Evolutionary conservation across 2,113 vertebrate species (phyloP), one percentile per base, ranked within the genome.

Genomic region (Sturnus vulgaris): DNA sequence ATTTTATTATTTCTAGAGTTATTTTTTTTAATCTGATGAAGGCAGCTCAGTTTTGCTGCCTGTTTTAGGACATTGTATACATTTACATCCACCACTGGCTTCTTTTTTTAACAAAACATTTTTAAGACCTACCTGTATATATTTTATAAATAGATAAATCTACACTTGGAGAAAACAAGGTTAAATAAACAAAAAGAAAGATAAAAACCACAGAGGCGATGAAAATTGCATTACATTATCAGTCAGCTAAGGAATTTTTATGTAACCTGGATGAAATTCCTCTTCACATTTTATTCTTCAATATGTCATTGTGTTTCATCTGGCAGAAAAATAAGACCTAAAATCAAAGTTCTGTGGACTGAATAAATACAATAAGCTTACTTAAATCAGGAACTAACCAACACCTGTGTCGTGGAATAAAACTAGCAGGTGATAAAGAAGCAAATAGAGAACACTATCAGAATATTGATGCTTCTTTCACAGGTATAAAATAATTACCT

Each of bases 221-320:
- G 63, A 77, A 94, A 94, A 90, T 14, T 55, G 30, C 33, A 83
- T 81, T 80, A 90, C 23, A 47, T 57, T 80, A 81, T 66, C 76
- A 90, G 71, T 25, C 82, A 81, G 0, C 2, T 42, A 82, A 61
- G 39, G 64, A 83, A 73, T 83, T 86, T 97, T 90, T 93, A 95
- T 95, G 59, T 44, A 90, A 72, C 47, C 31, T 73, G 50, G 42
- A 86, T 5, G 2, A 93, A 56, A 19, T 59, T 56, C 12, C 42
- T 66, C 69, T 93, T 78, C 40, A 86, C 55, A 73, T 88, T 93
- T 94, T 95, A 92, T 94, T 94, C 71, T 52, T 25, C 28, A 83
- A 27, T 92, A 72, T 47, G 68, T 92, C 76, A 88, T 16, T 77
- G 27, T 47, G 44, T 42, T 83, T 33, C 64, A 88, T 25, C 42